These are phyloP conservation scores for Hirtodrosophila alboralis DNA, from an alignment of 2,888 invertebrate species.

Conservation along the genomic window DNA sequence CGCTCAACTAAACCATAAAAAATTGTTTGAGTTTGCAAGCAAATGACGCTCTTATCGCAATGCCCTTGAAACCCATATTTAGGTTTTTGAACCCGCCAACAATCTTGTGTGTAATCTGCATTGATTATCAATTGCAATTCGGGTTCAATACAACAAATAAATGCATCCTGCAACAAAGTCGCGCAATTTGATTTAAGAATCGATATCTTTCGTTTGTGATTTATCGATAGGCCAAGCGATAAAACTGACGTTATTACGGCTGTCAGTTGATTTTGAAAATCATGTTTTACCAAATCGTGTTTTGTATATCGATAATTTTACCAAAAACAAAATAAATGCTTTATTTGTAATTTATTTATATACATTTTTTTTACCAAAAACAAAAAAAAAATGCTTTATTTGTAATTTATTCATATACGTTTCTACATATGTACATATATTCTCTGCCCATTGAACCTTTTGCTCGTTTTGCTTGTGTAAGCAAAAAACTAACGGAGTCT, in stretches of 20 bases:
- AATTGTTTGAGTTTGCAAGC: conserved; percentile 43
- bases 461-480: conserved; percentile 16
- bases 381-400: too few species aligned
- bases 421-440: conserved; percentile 2
- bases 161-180: conserved; percentile 44
- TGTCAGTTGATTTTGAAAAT: too few species aligned
- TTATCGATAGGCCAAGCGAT: too few species aligned
- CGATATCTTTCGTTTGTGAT: too few species aligned
- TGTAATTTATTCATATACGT: not conserved
- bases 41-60: conserved; percentile 27
- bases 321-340: too few species aligned
- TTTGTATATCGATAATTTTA: too few species aligned
- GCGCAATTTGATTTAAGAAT: not conserved
- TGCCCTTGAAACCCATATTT: conserved; percentile 45
- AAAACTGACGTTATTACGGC: too few species aligned
- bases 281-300: too few species aligned
- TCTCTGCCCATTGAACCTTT: conserved; percentile 1
- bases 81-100: conserved; percentile 61
- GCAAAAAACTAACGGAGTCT: conserved; percentile 4
- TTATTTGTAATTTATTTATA: too few species aligned
- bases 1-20: conserved; percentile 18
- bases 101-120: conserved; percentile 11
- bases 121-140: conserved; percentile 26
- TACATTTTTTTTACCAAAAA: too few species aligned
- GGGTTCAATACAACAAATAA: not conserved